phyloP scores from a whole-genome alignment of 2,797 vertebrate genomes.

The Rachycentron canadum region DNA sequence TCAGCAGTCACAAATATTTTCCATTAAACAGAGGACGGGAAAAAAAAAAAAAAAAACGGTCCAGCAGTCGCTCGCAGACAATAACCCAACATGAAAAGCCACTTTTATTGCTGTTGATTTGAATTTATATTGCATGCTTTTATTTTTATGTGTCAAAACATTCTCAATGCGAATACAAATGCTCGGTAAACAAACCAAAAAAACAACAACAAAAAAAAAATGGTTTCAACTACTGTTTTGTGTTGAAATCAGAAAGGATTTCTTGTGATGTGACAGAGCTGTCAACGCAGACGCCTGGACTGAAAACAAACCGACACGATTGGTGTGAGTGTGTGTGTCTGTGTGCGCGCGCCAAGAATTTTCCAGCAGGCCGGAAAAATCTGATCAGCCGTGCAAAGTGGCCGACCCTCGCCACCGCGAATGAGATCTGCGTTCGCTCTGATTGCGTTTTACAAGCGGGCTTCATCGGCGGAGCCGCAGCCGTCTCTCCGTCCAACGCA shows the following conservation, averaged over 20 bases:
- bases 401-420: conserved; percentile 34
- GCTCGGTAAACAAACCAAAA: neutral
- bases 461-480: conserved; percentile 11
- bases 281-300: neutral
- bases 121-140: conserved; percentile 37
- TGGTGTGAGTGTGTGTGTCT: neutral
- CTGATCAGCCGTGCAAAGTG: conserved; percentile 51
- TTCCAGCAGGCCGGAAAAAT: conserved; percentile 54
- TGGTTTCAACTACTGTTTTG: conserved; percentile 19
- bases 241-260: conserved; percentile 11
- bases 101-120: conserved; percentile 37
- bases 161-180: conserved; percentile 28
- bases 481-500: neutral
- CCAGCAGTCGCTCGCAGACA: conserved; percentile 42
- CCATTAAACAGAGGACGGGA: conserved; percentile 46
- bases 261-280: conserved; percentile 38
- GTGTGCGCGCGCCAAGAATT: conserved; percentile 9
- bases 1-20: conserved; percentile 73
- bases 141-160: conserved; percentile 41
- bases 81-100: conserved; percentile 33
- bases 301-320: conserved; percentile 46
- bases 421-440: conserved; percentile 51
- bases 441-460: conserved; percentile 51
- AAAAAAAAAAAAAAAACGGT: conserved; percentile 27
- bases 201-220: neutral